Percentiles rank a stretch among this genome's conserved stretches.
These are phyloP conservation scores for Bufo gargarizans DNA, from an alignment of 2,113 vertebrate genomes.

Conservation along the genomic window DNA sequence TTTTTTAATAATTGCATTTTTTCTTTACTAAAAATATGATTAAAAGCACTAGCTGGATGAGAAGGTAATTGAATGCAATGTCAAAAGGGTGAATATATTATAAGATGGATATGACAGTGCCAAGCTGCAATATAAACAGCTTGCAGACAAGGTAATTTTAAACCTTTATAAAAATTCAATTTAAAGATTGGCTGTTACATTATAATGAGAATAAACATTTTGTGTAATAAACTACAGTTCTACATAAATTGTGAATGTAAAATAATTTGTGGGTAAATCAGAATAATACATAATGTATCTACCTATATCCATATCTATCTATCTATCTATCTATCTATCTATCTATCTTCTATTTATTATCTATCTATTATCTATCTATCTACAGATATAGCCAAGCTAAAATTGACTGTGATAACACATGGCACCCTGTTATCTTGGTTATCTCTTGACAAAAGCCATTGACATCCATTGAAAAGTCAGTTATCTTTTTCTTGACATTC, in stretches of 20 bases:
- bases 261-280: neutral
- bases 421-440: no score
- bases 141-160: slow-evolving; percentile 49
- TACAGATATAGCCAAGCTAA: no score
- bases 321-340: neutral
- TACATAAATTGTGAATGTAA: no score
- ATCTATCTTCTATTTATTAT: neutral
- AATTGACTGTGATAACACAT: no score
- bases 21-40: slow-evolving; percentile 16
- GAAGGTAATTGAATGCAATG: slow-evolving; percentile 58
- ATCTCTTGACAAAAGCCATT: no score
- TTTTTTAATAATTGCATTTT: neutral
- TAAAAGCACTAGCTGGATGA: slow-evolving; percentile 42
- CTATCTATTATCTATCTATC: neutral
- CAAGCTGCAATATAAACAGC: slow-evolving; percentile 62
- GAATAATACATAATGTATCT: neutral
- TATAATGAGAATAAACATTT: slow-evolving; percentile 7
- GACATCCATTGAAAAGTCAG: no score
- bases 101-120: slow-evolving; percentile 58
- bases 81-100: slow-evolving; percentile 59
- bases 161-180: slow-evolving; percentile 39
- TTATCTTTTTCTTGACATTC: no score
- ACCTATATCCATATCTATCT: neutral
- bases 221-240: neutral
- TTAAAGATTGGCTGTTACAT: slow-evolving; percentile 6